Base-by-base conservation (phyloP, 2,797 vertebrate genomes). In the Tenualosa ilisha region DNA sequence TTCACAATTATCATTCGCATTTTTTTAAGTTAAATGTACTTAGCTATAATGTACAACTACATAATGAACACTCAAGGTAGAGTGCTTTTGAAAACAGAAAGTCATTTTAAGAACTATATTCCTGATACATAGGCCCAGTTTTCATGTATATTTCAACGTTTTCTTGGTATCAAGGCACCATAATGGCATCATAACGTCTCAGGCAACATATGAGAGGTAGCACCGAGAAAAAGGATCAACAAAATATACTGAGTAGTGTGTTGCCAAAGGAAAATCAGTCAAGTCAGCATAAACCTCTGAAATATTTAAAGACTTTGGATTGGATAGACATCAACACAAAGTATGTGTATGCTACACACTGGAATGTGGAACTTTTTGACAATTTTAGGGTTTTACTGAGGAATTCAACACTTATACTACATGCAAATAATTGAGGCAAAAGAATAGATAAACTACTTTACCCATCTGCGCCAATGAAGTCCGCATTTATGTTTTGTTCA, bases 371-470 rank as follows among this genome's bases (percentile, higher is more conserved):
- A 43, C 37, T 79, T 79, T 43, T 7, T 9, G 26, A 22, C 37
- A 0, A 79, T 79, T 46, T 40, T 79, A 8, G 17, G 9, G 72
- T 79, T 79, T 79, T 46, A 22, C 15, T 20, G 20, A 79, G 17
- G 37, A 79, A 20, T 43, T 40, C 24, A 1, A 15, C 65, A 40
- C 65, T 13, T 31, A 11, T 8, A 75, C 26, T 5, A 17, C 40
- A 79, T 22, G 72, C 72, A 63, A n/a, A 63, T 6, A 63, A 24
- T 3, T 79, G 20, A 79, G 43, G 40, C 72, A 79, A 79, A 46
- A 79, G 5, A 79, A 22, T 79, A 79, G 17, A 79, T 79, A 6
- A 9, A 46, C 72, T 79, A 79, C 72, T 79, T 79, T 79, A 79
- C 72, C 72, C 72, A 79, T 79, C 6, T 15, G 31, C 22, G 72